A percentile compares a stretch with the other conserved stretches of the same genome.
phyloP scores from a whole-genome alignment of 1,140 invertebrate genomes.

The Meteorus sp. region DNA sequence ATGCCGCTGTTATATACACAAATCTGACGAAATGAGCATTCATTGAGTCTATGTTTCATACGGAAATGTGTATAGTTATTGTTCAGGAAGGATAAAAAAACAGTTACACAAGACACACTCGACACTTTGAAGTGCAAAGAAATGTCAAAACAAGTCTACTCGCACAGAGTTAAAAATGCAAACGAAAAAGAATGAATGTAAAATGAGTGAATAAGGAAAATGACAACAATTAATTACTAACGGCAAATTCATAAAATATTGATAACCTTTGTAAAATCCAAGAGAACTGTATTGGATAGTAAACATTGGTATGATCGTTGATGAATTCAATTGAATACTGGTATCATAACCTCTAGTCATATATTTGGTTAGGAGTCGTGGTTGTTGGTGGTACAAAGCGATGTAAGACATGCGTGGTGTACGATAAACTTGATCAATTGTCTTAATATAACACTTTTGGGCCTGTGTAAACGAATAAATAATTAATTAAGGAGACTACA shows the following conservation, averaged over 20 bases:
- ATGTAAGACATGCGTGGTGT: neutral
- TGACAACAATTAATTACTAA: neutral
- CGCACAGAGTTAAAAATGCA: neutral
- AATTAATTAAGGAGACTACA: conserved; percentile 32
- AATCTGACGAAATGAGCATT: no score
- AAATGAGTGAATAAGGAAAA: neutral
- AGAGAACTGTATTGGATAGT: neutral
- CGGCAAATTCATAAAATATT: neutral
- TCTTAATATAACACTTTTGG: neutral
- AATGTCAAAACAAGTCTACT: neutral
- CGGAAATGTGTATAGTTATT: no score
- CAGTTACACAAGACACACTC: neutral
- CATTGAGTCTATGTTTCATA: no score
- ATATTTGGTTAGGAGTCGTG: conserved; percentile 4
- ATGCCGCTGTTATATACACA: no score
- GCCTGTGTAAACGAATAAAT: neutral
- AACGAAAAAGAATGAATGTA: no score
- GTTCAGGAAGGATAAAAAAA: conserved; percentile 1
- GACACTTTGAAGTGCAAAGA: neutral
- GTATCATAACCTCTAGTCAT: neutral
- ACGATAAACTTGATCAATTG: neutral
- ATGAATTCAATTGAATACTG: neutral
- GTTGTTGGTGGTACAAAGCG: neutral
- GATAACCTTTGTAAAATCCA: neutral
- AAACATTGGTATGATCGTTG: neutral